phyloP scores from a whole-genome alignment of 2,888 invertebrate species.

The Lobophora halterata region DNA sequence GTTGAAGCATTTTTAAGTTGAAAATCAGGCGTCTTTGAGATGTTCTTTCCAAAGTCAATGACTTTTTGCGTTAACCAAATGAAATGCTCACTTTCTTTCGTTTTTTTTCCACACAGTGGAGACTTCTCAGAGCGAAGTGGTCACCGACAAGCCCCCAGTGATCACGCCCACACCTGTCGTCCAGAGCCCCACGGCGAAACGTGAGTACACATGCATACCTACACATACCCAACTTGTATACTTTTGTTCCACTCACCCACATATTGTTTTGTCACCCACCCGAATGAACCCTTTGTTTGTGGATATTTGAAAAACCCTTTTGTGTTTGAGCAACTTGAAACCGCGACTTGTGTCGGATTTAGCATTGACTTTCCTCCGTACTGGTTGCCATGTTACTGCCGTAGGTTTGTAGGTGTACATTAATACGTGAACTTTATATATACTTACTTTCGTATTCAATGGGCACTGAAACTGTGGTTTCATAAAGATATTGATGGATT shows the following conservation, averaged over 20 bases:
- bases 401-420: constrained; percentile 1
- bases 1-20: constrained; percentile 7
- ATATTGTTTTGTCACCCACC: constrained; percentile 28
- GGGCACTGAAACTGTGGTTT: too few relatives aligned
- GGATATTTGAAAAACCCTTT: constrained; percentile 33
- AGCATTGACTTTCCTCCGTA: constrained; percentile 17
- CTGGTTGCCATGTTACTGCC: background rate
- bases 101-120: constrained; percentile 40
- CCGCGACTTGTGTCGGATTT: constrained; percentile 27
- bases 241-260: constrained; percentile 21
- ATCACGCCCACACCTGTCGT: constrained; percentile 41
- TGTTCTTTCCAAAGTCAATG: background rate
- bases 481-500: too few relatives aligned
- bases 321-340: constrained; percentile 41
- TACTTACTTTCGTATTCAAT: constrained; percentile 3
- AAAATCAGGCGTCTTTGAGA: background rate
- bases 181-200: constrained; percentile 52
- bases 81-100: background rate
- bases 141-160: constrained; percentile 52
- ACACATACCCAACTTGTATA: constrained; percentile 8
- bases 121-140: constrained; percentile 45
- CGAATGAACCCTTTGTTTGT: constrained; percentile 41
- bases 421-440: constrained; percentile 8
- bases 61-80: background rate
- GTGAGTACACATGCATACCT: constrained; percentile 47